Evolutionary conservation across 2,113 vertebrate genomes (phyloP), one percentile per base, ranked within the genome.

Genomic region (Notarius lentiginosus): DNA sequence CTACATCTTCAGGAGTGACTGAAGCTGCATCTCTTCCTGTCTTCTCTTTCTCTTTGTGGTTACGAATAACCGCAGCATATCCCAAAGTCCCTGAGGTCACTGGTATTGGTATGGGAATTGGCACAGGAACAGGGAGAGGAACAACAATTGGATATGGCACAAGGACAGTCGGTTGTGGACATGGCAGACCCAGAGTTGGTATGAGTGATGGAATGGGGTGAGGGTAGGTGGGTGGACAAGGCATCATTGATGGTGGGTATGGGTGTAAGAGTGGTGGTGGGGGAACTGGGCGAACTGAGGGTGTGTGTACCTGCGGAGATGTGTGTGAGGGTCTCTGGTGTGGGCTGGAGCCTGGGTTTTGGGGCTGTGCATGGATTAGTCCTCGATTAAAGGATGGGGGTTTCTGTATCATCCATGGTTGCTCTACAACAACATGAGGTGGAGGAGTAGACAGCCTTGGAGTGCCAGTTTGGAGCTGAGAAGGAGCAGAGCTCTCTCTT

Each of bases 121-220:
- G 97, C 89, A 99, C 97, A 85, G 98, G 97, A 61, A 99, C 96
- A 0, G 98, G 98, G 86, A 99, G 88, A 47, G 98, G 98, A 84
- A 99, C 96, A 63, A 99, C 96, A 79, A 99, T 96, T 0, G 98
- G 98, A 92, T 99, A 99, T 88, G 98, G 98, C 93, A 98, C 97
- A 88, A 99, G 91, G 85, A 99, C 92, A 84, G 97, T 99, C 0
- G 97, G 96, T 3, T 98, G 98, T 66, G 98, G 97, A 90, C 98
- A 96, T 89, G 98, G 94, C 0, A 97, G 97, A 89, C 97, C 96
- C 83, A 98, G 97, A 73, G 97, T 97, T 34, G 97, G 97, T 91
- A 98, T 93, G 87, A 96, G 96, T 92, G 98, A 95, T 34, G 97
- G 97, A 92, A 99, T 95, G 75, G 96, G 97, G 88, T 96, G 97